Base-by-base conservation (phyloP, 1,140 invertebrate species). In the Zaprionus africanus region DNA sequence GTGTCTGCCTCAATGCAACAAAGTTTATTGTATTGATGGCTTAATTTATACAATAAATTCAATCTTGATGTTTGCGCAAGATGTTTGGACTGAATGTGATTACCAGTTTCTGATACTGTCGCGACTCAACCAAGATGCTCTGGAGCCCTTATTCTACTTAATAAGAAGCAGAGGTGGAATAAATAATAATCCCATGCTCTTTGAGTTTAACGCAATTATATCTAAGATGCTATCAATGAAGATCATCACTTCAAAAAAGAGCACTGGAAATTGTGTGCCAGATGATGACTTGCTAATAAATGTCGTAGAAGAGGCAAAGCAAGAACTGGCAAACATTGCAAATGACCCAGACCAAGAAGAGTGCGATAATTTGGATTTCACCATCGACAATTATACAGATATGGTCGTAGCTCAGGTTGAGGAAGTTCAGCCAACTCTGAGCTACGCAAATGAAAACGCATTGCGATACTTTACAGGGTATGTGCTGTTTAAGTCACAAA, bases 31-130 rank as follows among this genome's bases (percentile, higher is more conserved):
- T 19, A 49, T 57, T 46, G 46, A 64, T 64, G 31, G 62, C 57
- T 36, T 66, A 26, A 13, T 68, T 68, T 28, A 59, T 34, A 46
- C 56, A 59, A 68, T 68, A 59, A 68, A 51, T 24, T 51, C 41
- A 49, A 53, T 68, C 3, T 15, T 59, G 19, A 68, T 56, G 51
- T 15, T 66, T 7, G 17, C 41, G 6, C 53, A 67, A 58, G 65
- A 58, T 46, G 19, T 67, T 59, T 67, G 41, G 56, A 67, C 6
- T 34, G 24, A 67, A 24, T 24, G 24, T 17, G 15, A 19, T 46
- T 54, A 58, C 19, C 43, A 54, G 43, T 67, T 67, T 34, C 7
- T 58, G 17, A 43, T 59, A 36, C 38, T 65, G 63, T 65, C 34
- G 22, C 49, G 63, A 7, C 2, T 36, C 3, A 34, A 34, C 12